A percentile compares a stretch with the other conserved stretches of the same genome.
Evolutionary conservation across 2,888 invertebrate genomes (phyloP).

Genomic region (Galeruca laticollis): DNA sequence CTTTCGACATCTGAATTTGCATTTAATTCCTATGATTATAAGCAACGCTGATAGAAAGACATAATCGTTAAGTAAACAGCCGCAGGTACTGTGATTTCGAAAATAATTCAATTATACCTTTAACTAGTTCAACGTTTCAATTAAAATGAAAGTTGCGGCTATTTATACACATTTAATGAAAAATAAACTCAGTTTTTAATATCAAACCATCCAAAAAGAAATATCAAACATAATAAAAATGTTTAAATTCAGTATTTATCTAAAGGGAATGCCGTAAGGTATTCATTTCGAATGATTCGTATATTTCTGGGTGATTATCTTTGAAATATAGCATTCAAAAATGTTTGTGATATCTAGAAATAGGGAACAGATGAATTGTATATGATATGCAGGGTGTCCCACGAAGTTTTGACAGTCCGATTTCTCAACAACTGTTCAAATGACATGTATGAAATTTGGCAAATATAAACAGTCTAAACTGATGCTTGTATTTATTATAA

Average conservation of each 20-base stretch:
- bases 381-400: too few relatives aligned
- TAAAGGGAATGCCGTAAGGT: background rate
- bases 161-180: background rate
- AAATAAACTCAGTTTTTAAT: background rate
- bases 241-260: background rate
- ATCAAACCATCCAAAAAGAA: background rate
- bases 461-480: too few relatives aligned
- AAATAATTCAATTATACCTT: slow-evolving; percentile 24
- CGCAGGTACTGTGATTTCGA: slow-evolving; percentile 29
- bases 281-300: too few relatives aligned
- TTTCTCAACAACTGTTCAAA: too few relatives aligned
- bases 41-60: slow-evolving; percentile 29
- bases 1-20: slow-evolving; percentile 30
- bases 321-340: too few relatives aligned
- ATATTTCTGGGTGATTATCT: too few relatives aligned
- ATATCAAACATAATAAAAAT: background rate
- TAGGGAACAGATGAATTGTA: too few relatives aligned
- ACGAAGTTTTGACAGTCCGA: too few relatives aligned
- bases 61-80: slow-evolving; percentile 36
- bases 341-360: too few relatives aligned
- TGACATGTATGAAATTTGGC: too few relatives aligned
- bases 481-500: too few relatives aligned
- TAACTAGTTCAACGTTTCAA: slow-evolving; percentile 3
- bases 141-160: background rate
- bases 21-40: slow-evolving; percentile 37